phyloP scores from a whole-genome alignment of 2,797 vertebrate genomes.

The Peromyscus nudipes region DNA sequence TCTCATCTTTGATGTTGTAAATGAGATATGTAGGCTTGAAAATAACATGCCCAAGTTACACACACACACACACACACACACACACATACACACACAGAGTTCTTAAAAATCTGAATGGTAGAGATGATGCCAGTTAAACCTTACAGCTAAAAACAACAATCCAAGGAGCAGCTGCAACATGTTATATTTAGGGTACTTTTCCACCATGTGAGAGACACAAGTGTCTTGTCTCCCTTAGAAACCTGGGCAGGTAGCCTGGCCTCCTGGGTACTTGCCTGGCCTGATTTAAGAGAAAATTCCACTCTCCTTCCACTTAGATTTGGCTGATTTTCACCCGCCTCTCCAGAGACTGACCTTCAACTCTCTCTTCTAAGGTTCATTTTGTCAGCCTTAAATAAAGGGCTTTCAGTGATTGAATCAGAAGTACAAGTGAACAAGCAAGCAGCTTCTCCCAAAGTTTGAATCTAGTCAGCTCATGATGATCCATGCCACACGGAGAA shows the following conservation, averaged over 20 bases:
- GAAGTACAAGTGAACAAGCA: background rate
- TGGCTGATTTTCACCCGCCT: constrained; percentile 72
- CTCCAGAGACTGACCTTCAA: constrained; percentile 78
- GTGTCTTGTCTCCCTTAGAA: constrained; percentile 70
- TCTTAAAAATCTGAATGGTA: background rate
- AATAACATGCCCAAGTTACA: background rate
- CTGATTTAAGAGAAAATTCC: constrained; percentile 83
- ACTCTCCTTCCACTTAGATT: constrained; percentile 73
- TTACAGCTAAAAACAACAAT: background rate
- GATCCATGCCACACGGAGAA: background rate
- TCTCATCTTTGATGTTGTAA: background rate
- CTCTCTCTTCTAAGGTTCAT: constrained; percentile 47
- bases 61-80: background rate
- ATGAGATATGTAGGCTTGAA: background rate
- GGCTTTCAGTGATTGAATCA: background rate
- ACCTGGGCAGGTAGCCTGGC: constrained; percentile 71
- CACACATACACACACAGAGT: background rate
- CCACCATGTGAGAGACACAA: constrained; percentile 62
- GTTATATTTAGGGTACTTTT: constrained; percentile 78
- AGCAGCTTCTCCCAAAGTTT: constrained; percentile 7
- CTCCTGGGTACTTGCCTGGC: constrained; percentile 74
- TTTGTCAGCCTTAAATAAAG: constrained; percentile 66
- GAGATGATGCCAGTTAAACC: background rate
- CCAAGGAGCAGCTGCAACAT: background rate
- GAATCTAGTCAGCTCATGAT: background rate